Base-by-base conservation (phyloP, 2,888 invertebrate genomes). In the Emmelina monodactyla region DNA sequence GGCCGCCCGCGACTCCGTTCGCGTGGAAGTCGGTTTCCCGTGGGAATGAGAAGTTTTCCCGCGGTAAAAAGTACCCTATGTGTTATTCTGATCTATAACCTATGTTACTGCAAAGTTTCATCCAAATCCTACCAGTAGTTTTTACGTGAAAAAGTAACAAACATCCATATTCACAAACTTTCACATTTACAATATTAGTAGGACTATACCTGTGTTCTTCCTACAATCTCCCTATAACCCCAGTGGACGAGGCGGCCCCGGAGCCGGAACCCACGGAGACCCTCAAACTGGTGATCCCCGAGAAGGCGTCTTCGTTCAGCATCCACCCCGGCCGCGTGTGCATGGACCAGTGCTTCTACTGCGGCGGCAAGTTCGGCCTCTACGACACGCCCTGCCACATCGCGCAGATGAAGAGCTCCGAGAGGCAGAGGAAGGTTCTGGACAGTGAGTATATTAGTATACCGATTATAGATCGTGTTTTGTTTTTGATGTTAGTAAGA, bases 341-440 rank as follows among this genome's bases (percentile, higher is more conserved):
- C 58, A 87, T 88, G 60, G 92, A 92, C 67, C 91, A 92, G 51
- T 93, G 93, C 57, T 89, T 88, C 55, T 92, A 92, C 61, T 93
- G 93, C 55, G 91, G 91, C 37, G 92, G 92, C 7, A 92, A 91
- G 65, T 93, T 93, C 50, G 92, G 92, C 0, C 82, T 91, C 0
- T 87, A 91, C 44, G 92, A 93, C 54, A 92, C 92, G 0, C 92
- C 92, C 0, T 91, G 91, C 66, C 92, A 93, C 57, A 88, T 93
- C 34, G 92, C 91, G 0, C 92, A 92, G 68, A 88, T 93, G 62
- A 92, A 92, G 50, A 89, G 89, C 34, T 79, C 84, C 1, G 92
- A 92, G 39, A 70, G 91, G n/a, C 91, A 91, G 61, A 86, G 88
- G 56, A 91, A 90, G 54, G 91, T 92, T 40, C 69, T 92, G 41